Conservation (phyloP, 2,888 invertebrate species). For the Limenitis camilla region DNA sequence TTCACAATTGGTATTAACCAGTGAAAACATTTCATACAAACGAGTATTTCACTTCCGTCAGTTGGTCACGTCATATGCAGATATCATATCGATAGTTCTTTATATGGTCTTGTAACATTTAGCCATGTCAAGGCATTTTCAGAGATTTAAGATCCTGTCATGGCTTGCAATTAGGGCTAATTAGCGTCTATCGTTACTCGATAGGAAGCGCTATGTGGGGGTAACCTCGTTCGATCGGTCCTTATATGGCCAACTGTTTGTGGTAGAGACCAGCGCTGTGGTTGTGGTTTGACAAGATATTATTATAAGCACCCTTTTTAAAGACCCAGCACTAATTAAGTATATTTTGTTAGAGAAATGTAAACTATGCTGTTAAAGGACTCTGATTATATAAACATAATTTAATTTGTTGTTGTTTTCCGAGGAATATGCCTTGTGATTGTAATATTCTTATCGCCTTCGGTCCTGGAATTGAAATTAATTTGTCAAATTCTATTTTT, state of each 20-base stretch:
- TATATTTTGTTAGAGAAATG: no score
- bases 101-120: no score
- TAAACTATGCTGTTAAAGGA: no score
- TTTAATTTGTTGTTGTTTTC: no score
- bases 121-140: no score
- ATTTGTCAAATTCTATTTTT: no score
- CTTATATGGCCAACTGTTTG: constrained; percentile 33
- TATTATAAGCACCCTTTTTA: not conserved
- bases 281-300: constrained; percentile 2
- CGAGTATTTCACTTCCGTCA: constrained; percentile 11
- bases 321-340: not conserved
- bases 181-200: constrained; percentile 13
- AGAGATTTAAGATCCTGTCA: not conserved
- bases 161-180: constrained; percentile 5
- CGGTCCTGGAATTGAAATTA: no score
- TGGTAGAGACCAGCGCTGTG: constrained; percentile 6
- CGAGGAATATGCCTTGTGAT: no score
- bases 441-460: no score
- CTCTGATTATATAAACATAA: no score
- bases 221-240: constrained; percentile 36
- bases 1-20: constrained; percentile 1
- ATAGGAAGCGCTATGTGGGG: constrained; percentile 32
- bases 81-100: not conserved
- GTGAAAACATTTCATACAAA: constrained; percentile 16
- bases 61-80: constrained; percentile 7